These are phyloP conservation scores for Struthio camelus DNA, from an alignment of 2,113 vertebrate genomes.

Conservation along the genomic window DNA sequence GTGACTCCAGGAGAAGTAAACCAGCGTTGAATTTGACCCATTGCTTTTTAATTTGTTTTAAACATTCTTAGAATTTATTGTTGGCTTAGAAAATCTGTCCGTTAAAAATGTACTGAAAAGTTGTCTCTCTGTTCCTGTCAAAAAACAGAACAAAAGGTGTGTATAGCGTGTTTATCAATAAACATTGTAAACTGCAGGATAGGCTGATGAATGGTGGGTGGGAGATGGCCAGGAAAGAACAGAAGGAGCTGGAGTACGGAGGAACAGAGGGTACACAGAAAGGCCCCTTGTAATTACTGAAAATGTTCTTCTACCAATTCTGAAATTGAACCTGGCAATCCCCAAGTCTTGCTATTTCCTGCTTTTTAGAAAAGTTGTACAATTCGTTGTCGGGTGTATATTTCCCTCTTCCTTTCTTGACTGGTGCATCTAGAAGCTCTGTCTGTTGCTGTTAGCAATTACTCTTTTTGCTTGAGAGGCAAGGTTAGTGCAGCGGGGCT, in stretches of 20 bases:
- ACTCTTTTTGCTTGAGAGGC: slow-evolving; percentile 4
- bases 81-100: neutral
- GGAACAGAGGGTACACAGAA: neutral
- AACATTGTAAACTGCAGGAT: neutral
- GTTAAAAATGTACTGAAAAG: neutral
- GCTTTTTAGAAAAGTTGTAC: neutral
- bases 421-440: neutral
- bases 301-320: neutral
- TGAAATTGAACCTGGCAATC: neutral
- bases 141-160: neutral
- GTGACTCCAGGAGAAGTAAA: neutral
- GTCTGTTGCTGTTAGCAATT: neutral
- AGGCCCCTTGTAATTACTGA: neutral
- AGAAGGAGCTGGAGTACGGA: neutral
- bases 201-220: neutral
- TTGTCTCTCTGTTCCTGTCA: neutral
- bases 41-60: neutral
- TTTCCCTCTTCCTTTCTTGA: neutral
- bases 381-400: neutral
- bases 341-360: neutral
- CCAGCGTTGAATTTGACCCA: neutral
- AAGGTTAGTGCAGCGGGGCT: neutral
- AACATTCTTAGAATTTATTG: neutral
- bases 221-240: neutral
- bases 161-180: neutral